phyloP scores from a whole-genome alignment of 2,113 vertebrate species.

The Chloropsis cyanopogon region DNA sequence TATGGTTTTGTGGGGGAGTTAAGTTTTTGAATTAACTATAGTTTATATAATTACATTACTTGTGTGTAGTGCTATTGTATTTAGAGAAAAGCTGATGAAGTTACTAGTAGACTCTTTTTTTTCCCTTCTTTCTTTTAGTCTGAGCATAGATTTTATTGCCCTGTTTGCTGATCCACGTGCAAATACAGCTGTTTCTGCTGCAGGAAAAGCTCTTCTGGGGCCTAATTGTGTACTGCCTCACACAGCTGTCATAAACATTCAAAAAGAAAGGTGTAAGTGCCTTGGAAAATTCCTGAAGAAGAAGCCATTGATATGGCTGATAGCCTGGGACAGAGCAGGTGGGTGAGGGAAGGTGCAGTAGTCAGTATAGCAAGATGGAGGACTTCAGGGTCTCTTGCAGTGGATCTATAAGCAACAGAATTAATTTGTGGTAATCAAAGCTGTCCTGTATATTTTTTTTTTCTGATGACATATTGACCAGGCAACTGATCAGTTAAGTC shows the following conservation, averaged over 20 bases:
- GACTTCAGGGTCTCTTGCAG: neutral
- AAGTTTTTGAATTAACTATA: neutral
- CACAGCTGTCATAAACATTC: neutral
- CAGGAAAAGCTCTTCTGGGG: neutral
- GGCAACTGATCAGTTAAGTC: neutral
- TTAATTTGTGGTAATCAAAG: neutral
- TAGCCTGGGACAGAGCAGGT: neutral
- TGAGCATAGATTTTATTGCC: neutral
- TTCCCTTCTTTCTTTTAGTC: neutral
- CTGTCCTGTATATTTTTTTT: neutral
- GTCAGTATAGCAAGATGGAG: fast-evolving
- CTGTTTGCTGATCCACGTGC: neutral
- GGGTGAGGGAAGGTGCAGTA: neutral
- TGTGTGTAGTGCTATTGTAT: neutral
- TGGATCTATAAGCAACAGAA: neutral
- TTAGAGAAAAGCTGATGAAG: neutral
- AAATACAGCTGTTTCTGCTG: neutral
- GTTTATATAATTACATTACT: neutral
- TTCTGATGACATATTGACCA: neutral
- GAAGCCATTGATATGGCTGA: neutral
- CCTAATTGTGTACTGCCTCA: neutral
- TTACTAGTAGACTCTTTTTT: neutral
- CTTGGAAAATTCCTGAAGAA: neutral
- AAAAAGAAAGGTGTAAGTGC: neutral
- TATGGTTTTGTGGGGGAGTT: neutral